Conservation (phyloP, 2,888 invertebrate genomes). For the Ophion obscuratus region DNA sequence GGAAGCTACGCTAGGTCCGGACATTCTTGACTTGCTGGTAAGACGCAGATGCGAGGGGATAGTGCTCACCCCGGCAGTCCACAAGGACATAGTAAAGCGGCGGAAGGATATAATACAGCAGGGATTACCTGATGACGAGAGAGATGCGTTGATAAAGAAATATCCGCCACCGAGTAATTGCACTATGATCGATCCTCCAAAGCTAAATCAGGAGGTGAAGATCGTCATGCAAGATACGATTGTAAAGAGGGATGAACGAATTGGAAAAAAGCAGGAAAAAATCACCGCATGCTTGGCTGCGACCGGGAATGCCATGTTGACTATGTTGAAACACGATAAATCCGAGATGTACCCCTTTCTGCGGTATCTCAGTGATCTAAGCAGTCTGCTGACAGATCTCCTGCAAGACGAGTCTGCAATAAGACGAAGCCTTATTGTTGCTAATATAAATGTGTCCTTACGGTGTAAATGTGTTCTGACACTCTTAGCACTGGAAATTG, state of each 20-base stretch:
- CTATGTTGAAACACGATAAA: not conserved
- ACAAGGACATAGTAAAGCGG: not conserved
- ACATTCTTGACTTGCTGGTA: not conserved
- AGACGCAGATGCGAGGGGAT: too few species aligned
- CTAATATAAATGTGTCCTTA: too few species aligned
- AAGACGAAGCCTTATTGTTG: too few species aligned
- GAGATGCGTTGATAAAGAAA: slow-evolving; percentile 27
- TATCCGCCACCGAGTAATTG: slow-evolving; percentile 31
- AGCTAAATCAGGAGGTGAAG: slow-evolving; percentile 44
- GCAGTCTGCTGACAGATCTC: too few species aligned
- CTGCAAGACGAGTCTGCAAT: too few species aligned
- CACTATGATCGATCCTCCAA: slow-evolving; percentile 28
- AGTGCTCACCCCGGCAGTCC: too few species aligned
- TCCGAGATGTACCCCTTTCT: not conserved
- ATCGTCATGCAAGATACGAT: not conserved
- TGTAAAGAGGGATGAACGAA: slow-evolving; percentile 29
- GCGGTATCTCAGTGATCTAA: too few species aligned
- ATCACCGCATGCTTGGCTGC: slow-evolving; percentile 27
- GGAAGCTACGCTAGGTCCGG: not conserved
- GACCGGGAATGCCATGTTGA: slow-evolving; percentile 8
- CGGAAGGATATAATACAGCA: slow-evolving; percentile 23
- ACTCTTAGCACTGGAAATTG: too few species aligned
- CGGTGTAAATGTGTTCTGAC: too few species aligned
- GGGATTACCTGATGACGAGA: slow-evolving; percentile 30
- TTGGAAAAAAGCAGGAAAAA: slow-evolving; percentile 31